Conservation (phyloP, 2,797 vertebrate genomes). For the Naso thynnoides region DNA sequence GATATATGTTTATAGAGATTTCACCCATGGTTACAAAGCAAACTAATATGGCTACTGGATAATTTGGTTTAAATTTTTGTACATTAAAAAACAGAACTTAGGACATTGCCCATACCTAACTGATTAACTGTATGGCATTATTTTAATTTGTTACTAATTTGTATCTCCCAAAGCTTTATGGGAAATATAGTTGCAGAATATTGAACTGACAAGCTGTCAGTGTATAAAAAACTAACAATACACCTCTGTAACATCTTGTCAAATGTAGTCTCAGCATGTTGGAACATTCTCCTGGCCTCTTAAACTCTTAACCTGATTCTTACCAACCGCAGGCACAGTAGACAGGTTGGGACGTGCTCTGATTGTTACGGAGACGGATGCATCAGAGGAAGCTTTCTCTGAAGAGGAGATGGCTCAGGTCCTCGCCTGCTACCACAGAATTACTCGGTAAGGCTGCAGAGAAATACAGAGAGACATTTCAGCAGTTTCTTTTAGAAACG, state of each 20-base stretch:
- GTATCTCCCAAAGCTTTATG: too few species aligned
- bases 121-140: too few species aligned
- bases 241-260: not conserved
- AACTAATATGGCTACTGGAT: too few species aligned
- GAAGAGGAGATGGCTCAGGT: constrained; percentile 73
- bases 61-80: too few species aligned
- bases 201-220: not conserved
- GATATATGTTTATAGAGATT: too few species aligned
- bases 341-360: constrained; percentile 84
- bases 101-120: too few species aligned
- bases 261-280: not conserved
- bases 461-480: not conserved
- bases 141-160: too few species aligned
- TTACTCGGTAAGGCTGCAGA: constrained; percentile 78
- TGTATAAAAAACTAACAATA: not conserved
- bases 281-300: not conserved
- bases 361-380: constrained; percentile 70
- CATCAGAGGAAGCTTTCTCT: constrained; percentile 62
- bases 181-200: too few species aligned
- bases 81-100: too few species aligned
- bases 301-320: not conserved
- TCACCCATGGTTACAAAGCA: too few species aligned
- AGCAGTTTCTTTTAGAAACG: constrained; percentile 10
- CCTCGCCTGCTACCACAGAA: constrained; percentile 81
- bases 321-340: constrained; percentile 77